phyloP scores from a whole-genome alignment of 2,113 vertebrate genomes.

The Cephalopholis sonnerati region DNA sequence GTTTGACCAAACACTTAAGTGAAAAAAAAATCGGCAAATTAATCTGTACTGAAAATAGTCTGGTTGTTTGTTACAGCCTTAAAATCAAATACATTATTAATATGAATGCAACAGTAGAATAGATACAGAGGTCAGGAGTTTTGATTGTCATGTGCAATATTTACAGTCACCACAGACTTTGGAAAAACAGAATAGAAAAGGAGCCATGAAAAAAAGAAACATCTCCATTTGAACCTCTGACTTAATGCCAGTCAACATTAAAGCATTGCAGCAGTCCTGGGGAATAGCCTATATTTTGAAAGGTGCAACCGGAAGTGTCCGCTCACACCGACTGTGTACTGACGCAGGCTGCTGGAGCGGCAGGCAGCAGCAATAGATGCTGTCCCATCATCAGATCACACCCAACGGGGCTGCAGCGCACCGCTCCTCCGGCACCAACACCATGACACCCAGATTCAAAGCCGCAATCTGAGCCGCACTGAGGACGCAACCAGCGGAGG shows the following conservation, averaged over 20 bases:
- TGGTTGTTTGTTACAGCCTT: neutral
- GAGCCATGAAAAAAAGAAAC: too few relatives aligned
- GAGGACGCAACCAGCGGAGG: neutral
- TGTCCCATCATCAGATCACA: slow-evolving; percentile 76
- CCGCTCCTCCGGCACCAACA: slow-evolving; percentile 62
- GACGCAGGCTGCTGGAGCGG: slow-evolving; percentile 53
- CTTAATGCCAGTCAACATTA: neutral
- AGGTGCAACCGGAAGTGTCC: slow-evolving; percentile 33
- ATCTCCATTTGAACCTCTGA: neutral
- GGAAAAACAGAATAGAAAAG: neutral
- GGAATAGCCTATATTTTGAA: slow-evolving; percentile 44
- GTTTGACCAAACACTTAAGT: too few relatives aligned
- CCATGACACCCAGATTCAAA: slow-evolving; percentile 67
- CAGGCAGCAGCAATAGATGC: slow-evolving; percentile 61
- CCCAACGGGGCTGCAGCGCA: slow-evolving; percentile 71
- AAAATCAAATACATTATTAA: neutral
- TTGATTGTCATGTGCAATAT: neutral
- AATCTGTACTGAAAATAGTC: neutral
- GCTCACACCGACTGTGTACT: fast-evolving
- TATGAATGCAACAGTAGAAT: neutral
- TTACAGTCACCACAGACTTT: too few relatives aligned
- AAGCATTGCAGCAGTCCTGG: neutral
- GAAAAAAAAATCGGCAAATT: neutral
- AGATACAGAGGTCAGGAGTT: neutral
- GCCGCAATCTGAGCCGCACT: slow-evolving; percentile 60